Evolutionary conservation across 2,888 invertebrate genomes (phyloP).

Genomic region (Hydraecia micacea): DNA sequence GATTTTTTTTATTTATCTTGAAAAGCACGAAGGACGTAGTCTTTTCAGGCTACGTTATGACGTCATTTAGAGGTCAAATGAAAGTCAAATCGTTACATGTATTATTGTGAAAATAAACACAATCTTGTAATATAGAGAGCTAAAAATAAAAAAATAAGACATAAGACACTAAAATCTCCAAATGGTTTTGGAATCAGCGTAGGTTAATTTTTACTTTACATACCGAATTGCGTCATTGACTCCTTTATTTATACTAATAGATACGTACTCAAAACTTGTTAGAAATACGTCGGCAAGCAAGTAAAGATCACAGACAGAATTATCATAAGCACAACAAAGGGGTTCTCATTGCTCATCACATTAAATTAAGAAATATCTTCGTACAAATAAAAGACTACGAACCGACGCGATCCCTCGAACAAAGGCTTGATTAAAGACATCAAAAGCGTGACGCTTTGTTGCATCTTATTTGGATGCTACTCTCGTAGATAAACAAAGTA

Average conservation of each 20-base stretch:
- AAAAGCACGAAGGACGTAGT: too few species aligned
- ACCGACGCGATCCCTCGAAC: conserved; percentile 49
- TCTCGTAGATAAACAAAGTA: conserved; percentile 55
- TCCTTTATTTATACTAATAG: not conserved
- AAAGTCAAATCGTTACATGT: too few species aligned
- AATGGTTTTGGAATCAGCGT: too few species aligned
- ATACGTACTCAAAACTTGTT: conserved; percentile 15
- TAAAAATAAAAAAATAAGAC: too few species aligned
- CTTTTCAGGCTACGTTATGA: too few species aligned
- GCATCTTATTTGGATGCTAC: conserved; percentile 63
- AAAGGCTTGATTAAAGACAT: conserved; percentile 69
- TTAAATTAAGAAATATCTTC: conserved; percentile 58
- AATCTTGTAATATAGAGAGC: too few species aligned
- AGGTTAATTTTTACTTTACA: too few species aligned
- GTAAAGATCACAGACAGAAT: conserved; percentile 42
- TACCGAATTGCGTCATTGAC: not conserved
- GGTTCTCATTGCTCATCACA: conserved; percentile 45
- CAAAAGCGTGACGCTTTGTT: conserved; percentile 63
- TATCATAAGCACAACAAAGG: conserved; percentile 50
- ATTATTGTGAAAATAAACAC: too few species aligned
- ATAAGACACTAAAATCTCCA: too few species aligned
- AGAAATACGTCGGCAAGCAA: conserved; percentile 33
- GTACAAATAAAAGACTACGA: conserved; percentile 62
- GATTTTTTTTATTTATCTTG: too few species aligned
- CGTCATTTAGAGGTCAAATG: too few species aligned